Evolutionary conservation across 2,113 vertebrate genomes (phyloP).

Genomic region (Calonectris borealis): DNA sequence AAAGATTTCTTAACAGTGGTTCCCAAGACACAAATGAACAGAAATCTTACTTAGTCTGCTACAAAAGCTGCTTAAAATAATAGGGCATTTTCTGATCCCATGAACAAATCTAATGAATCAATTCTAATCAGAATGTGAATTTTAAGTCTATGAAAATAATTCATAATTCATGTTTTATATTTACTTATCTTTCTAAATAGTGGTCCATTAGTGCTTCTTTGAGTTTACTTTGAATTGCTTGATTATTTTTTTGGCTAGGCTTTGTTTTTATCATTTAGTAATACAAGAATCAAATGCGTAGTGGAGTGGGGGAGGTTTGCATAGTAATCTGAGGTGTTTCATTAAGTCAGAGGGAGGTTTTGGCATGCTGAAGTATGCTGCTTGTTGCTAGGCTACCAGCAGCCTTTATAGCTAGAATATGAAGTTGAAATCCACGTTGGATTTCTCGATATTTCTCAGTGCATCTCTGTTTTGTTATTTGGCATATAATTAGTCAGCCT

Average conservation of each 20-base stretch:
- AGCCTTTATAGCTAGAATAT: conserved; percentile 54
- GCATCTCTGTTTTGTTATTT: conserved; percentile 26
- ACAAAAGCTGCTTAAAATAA: neutral
- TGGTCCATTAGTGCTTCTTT: neutral
- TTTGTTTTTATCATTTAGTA: neutral
- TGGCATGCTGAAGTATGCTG: conserved; percentile 44
- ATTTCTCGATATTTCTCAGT: conserved; percentile 48
- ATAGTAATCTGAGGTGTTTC: conserved; percentile 34
- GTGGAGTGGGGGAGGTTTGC: neutral
- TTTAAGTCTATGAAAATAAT: neutral
- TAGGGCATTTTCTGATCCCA: neutral
- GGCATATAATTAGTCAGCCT: conserved; percentile 68
- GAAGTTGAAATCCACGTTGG: conserved; percentile 55
- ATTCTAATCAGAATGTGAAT: neutral
- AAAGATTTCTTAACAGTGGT: neutral
- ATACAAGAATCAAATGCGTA: neutral
- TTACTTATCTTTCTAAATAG: neutral
- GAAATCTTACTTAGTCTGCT: neutral
- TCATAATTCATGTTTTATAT: neutral
- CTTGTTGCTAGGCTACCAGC: conserved; percentile 77
- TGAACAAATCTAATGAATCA: neutral
- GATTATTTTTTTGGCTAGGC: neutral
- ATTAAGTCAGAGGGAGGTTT: conserved; percentile 32
- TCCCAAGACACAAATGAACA: neutral
- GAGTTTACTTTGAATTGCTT: neutral